Evolutionary conservation across 1,140 invertebrate genomes (phyloP), one percentile per base, ranked within the genome.

Genomic region (Plodia interpunctella): DNA sequence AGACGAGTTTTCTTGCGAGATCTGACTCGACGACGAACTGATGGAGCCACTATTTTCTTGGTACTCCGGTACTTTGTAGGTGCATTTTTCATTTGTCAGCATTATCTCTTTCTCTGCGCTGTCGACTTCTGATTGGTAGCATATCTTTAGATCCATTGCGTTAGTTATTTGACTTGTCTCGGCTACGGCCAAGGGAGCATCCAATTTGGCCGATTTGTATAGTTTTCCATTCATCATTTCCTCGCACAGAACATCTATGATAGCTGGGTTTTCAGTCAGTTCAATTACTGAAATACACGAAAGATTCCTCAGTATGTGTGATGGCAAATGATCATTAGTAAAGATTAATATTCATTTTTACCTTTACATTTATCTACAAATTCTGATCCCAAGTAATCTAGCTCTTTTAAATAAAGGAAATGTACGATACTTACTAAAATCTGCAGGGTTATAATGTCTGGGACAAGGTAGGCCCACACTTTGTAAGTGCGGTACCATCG

Each of bases 381-480:
- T n/a, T n/a, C n/a, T n/a, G n/a, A 25, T 25, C 21, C 21, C 21
- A 25, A 25, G 6, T 25, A 6, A 25, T 25, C 21, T 25, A 25
- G 21, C 6, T 25, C 6, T 25, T 25, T 25, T 25, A 25, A 6
- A 25, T 2, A 25, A n/a, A n/a, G n/a, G n/a, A n/a, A n/a, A n/a
- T n/a, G n/a, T 25, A 25, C 6, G 21, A 25, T 59, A 88, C 92
- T 91, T 80, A 94, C 93, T 91, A 66, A 93, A 97, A 89, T 97
- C 96, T 44, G 96, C 95, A 13, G 96, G 96, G 74, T 96, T 97
- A 77, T 97, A 94, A 69, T 95, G 94, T 18, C 91, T 90, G 1
- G 96, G 96, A 77, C 96, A 97, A 1, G 92, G 84, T 1, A 96
- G 77, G 8, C 92, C 92, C 13, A 93, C 91, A 13, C 90, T 84